phyloP scores from a whole-genome alignment of 2,113 vertebrate genomes.

The Tetrax tetrax region DNA sequence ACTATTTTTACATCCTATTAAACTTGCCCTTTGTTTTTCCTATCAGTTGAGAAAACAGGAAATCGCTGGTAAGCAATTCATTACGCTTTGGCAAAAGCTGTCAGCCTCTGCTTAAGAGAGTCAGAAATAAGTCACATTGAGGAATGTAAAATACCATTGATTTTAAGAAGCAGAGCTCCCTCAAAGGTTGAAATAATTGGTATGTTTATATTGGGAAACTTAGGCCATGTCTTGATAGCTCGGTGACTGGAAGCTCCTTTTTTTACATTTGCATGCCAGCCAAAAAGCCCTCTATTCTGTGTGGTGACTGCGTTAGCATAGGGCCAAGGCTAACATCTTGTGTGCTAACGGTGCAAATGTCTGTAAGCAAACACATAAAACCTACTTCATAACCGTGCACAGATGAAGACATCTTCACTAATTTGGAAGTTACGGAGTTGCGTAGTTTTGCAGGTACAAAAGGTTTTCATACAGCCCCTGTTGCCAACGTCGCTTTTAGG shows the following conservation, averaged over 20 bases:
- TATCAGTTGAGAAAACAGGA: background rate
- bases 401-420: background rate
- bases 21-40: background rate
- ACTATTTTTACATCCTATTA: background rate
- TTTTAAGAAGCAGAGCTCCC: background rate
- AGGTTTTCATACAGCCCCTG: background rate
- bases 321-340: background rate
- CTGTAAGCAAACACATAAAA: background rate
- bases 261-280: background rate
- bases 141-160: background rate
- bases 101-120: background rate
- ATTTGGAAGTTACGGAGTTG: background rate
- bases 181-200: background rate
- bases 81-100: slow-evolving; percentile 5
- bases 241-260: background rate
- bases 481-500: background rate
- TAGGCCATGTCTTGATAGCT: background rate
- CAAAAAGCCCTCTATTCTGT: background rate
- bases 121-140: background rate
- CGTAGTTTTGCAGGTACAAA: background rate
- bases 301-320: background rate
- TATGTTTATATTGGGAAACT: background rate
- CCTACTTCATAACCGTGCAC: background rate
- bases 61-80: background rate
- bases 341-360: background rate